Evolutionary conservation across 2,113 vertebrate species (phyloP), one percentile per base, ranked within the genome.

Genomic region (Ondatra zibethicus): DNA sequence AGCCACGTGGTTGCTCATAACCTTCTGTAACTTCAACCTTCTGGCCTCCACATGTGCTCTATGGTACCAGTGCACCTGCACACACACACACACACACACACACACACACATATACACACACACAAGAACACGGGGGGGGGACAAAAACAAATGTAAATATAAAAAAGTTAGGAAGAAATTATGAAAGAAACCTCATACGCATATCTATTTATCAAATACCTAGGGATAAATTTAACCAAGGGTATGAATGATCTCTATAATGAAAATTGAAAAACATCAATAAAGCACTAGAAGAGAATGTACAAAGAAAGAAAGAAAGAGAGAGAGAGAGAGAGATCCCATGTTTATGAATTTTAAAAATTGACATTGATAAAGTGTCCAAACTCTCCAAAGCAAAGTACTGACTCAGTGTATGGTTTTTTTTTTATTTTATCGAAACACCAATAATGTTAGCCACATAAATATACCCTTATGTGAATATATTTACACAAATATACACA

Each of bases 121-220:
- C 3, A 52, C n/a, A 1, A 7, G 1, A 25, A n/a, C n/a, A n/a
- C n/a, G 21, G 8, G 5, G 2, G n/a, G 13, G 13, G 2, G 7
- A 84, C 21, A 84, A n/a, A 77, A 33, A 7, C 31, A 36, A 52
- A 36, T 52, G 31, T 33, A 36, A 80, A 77, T n/a, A 70, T 70
- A 33, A 78, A 78, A 47, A 78, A 52, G 2, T 55, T 17, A 55
- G 16, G 58, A 81, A 81, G 52, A 55, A 58, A 61, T 19, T 23
- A 17, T 36, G 7, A 81, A 81, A 58, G 78, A 55, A 58, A 61
- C 25, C 36, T 4, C 39, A 77, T 50, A 50, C 39, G 50, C n/a
- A 50, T 76, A 90, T 55, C 7, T 76, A 73, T 65, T 78, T 33
- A 61, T 31, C 55, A 91, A 50, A 80, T 31, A 45, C 10, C 16